Base-by-base conservation (phyloP, 2,888 invertebrate genomes). In the Eilema sororculum region DNA sequence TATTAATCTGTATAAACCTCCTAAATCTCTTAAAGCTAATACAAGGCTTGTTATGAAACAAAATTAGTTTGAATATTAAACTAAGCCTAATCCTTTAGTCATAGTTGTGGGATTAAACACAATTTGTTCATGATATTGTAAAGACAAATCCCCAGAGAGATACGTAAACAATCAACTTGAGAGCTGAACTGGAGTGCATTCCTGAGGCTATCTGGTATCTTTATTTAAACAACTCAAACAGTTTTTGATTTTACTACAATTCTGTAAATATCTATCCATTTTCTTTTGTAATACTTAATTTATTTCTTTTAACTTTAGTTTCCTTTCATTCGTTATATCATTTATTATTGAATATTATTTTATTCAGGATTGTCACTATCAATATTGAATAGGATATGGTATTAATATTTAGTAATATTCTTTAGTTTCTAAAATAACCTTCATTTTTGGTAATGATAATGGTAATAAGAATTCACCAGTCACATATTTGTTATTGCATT, bases 121-220 rank as follows among this genome's bases (percentile, higher is more conserved):
- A 62, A 20, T 41, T 25, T 25, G 56, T 61, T 12, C 33, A 64
- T 68, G 24, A n/a, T 30, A 24, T 56, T 59, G 64, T 60, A 24
- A 59, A 65, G 13, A 24, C 30, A 60, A 30, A 69, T 65, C 30
- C 69, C 65, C 69, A 58, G 59, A 69, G 74, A 71, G 67, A 65
- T 70, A 69, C 60, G 20, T 71, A 78, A 79, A 79, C 80, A 79
- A 78, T 79, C 76, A 70, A n/a, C 13, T 30, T 75, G 63, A 78
- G 60, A 79, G 76, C 77, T 16, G 46, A 67, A 69, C 61, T 57
- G 60, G 52, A 28, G 67, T 25, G 57, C 24, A 68, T 25, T 65
- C 65, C 41, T 65, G n/a, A 8, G 52, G 20, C n/a, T 52, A 52
- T 41, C 24, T 68, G 12, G 10, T 41, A 41, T 65, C 41, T 69